Evolutionary conservation across 2,888 invertebrate genomes (phyloP).

Genomic region (Galeopsomyia nigrocyanea): DNA sequence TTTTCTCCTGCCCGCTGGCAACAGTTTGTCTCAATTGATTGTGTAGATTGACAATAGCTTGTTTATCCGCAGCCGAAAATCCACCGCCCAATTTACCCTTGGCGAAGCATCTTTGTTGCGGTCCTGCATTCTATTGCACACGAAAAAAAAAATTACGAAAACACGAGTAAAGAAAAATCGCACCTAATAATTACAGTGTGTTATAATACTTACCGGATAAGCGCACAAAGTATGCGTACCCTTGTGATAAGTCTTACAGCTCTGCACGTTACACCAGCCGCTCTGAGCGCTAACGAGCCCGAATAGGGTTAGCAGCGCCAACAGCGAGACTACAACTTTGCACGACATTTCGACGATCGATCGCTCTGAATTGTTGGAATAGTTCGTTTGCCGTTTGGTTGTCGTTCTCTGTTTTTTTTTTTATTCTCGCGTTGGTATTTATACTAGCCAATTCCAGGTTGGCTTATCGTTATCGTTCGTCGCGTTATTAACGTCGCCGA

Average conservation of each 20-base stretch:
- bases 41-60: no score
- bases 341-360: no score
- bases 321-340: conserved; percentile 7
- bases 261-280: background rate
- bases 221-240: background rate
- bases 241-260: background rate
- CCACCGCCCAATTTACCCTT: background rate
- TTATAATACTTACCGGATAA: background rate
- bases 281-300: background rate
- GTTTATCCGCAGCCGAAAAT: background rate
- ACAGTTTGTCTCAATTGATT: no score
- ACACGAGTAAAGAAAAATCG: background rate
- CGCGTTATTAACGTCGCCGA: no score
- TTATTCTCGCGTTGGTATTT: background rate
- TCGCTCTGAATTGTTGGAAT: no score
- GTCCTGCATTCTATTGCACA: background rate
- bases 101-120: background rate
- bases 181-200: background rate
- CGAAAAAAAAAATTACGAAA: no score
- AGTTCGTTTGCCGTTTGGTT: background rate
- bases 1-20: no score
- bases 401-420: background rate
- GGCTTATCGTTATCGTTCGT: no score
- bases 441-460: no score
- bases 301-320: background rate